Conservation (phyloP, 2,113 vertebrate species). For the Gallinago jamesoni region DNA sequence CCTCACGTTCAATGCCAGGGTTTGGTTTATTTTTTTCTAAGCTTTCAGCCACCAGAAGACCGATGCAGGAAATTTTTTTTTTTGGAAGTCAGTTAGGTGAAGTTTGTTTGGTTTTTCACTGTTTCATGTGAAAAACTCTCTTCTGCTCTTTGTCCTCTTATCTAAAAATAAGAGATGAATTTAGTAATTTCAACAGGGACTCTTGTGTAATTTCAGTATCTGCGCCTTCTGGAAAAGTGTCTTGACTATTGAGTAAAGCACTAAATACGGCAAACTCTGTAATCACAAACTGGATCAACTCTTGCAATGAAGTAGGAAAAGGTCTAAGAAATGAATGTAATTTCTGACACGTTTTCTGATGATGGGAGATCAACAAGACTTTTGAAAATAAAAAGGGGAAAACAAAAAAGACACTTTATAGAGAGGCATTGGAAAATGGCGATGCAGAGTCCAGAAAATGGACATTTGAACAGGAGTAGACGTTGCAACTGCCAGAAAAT, state of each 20-base stretch:
- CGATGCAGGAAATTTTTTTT: not conserved
- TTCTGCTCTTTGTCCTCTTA: not conserved
- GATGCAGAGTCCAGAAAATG: not conserved
- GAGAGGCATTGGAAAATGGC: not conserved
- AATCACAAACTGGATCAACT: not conserved
- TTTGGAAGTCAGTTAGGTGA: not conserved
- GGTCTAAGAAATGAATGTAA: not conserved
- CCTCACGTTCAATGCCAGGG: not conserved
- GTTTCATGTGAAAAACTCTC: too few species aligned
- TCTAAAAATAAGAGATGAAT: not conserved
- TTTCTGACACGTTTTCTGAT: not conserved
- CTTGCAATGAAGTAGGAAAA: not conserved
- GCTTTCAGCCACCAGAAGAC: not conserved
- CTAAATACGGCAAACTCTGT: not conserved
- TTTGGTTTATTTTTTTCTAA: not conserved
- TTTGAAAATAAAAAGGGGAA: not conserved
- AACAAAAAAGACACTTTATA: not conserved
- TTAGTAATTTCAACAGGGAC: not conserved
- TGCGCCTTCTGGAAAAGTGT: not conserved
- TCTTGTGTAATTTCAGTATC: not conserved
- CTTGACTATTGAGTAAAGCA: not conserved
- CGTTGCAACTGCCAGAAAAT: not conserved
- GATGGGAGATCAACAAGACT: not conserved
- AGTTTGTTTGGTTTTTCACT: not conserved
- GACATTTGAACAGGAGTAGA: not conserved